These are phyloP conservation scores for Phrynosoma platyrhinos DNA, from an alignment of 2,113 vertebrate genomes.

Conservation along the genomic window DNA sequence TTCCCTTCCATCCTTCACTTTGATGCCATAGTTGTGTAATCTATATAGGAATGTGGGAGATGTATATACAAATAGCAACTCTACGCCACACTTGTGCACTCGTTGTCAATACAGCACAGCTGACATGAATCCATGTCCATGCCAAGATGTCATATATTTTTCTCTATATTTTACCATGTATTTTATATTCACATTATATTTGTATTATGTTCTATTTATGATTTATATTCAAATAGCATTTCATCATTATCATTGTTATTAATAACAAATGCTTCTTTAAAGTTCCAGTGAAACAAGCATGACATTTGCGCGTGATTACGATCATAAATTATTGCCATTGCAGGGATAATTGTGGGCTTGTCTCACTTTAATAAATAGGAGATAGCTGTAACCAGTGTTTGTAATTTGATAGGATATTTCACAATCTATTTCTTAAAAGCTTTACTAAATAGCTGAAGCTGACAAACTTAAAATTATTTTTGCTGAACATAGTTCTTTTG, in stretches of 20 bases:
- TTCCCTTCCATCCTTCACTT: neutral
- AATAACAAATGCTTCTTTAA: neutral
- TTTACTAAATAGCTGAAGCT: constrained; percentile 9
- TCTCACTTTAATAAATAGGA: neutral
- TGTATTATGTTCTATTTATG: neutral
- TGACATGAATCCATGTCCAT: neutral
- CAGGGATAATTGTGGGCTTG: constrained; percentile 30
- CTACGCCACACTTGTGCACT: too few species aligned
- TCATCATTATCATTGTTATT: too few species aligned
- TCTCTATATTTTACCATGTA: neutral
- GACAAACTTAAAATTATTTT: constrained; percentile 30
- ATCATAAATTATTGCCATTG: neutral
- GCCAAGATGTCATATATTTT: neutral
- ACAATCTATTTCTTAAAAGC: constrained; percentile 33
- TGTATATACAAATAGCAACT: neutral
- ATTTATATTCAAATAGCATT: too few species aligned
- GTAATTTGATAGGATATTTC: constrained; percentile 31
- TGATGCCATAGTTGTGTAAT: neutral
- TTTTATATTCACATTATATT: neutral
- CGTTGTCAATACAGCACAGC: neutral
- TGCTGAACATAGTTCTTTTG: constrained; percentile 14
- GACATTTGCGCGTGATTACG: constrained; percentile 34
- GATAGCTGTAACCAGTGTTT: constrained; percentile 31
- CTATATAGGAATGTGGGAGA: neutral
- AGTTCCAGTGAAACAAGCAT: constrained; percentile 28